These are phyloP conservation scores for Drosophila chauvacae DNA, from an alignment of 1,140 invertebrate genomes.

Conservation along the genomic window DNA sequence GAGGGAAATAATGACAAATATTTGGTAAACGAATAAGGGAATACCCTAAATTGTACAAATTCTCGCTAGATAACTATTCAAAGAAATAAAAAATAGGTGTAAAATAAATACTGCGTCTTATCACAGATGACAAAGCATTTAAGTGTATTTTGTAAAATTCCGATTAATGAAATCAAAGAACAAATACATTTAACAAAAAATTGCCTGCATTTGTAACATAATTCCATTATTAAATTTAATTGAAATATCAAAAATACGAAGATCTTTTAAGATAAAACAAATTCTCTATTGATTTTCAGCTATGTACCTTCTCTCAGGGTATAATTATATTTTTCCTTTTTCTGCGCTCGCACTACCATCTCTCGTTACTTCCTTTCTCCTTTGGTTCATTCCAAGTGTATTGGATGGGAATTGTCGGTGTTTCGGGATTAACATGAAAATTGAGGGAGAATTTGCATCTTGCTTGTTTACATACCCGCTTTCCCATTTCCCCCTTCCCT, in stretches of 20 bases:
- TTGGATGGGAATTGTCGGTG: conserved; percentile 66
- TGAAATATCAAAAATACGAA: neutral
- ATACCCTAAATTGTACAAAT: neutral
- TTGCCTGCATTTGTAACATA: neutral
- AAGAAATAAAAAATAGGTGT: neutral
- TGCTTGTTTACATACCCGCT: conserved; percentile 53
- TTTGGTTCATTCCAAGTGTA: conserved; percentile 42
- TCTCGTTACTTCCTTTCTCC: conserved; percentile 16
- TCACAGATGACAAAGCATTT: too few species aligned
- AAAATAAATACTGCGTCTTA: too few species aligned
- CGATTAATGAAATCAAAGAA: neutral
- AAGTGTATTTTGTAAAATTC: neutral
- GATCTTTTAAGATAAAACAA: neutral
- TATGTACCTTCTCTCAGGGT: conserved; percentile 13
- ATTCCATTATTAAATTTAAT: neutral
- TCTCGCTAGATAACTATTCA: neutral
- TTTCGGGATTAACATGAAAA: conserved; percentile 78
- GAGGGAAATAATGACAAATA: conserved; percentile 16
- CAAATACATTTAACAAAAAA: too few species aligned
- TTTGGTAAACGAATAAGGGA: neutral
- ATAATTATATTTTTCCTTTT: conserved; percentile 28
- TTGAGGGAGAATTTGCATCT: conserved; percentile 68
- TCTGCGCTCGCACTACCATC: neutral
- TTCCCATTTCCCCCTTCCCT: neutral
- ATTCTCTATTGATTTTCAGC: neutral